These are phyloP conservation scores for Platorchestia sp. DNA, from an alignment of 1,140 invertebrate genomes.

Conservation along the genomic window DNA sequence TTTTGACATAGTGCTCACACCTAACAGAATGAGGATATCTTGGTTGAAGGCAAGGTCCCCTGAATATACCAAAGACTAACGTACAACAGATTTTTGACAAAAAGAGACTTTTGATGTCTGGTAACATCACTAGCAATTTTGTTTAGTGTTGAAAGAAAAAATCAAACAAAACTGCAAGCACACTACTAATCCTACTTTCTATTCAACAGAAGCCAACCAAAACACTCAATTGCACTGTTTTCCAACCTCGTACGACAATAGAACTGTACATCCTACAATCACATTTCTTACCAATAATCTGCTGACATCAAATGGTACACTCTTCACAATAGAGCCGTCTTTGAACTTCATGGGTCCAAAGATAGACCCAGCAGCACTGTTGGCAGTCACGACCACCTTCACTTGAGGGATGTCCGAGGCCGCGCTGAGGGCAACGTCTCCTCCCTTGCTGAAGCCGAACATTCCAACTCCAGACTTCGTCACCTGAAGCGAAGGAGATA, in stretches of 20 bases:
- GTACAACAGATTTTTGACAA: too few species aligned
- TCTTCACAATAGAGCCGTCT: neutral
- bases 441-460: slow-evolving; percentile 31
- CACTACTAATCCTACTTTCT: neutral
- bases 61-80: too few species aligned
- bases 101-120: too few species aligned
- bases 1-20: too few species aligned
- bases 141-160: too few species aligned
- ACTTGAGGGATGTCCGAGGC: slow-evolving; percentile 30
- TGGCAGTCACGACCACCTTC: slow-evolving; percentile 15
- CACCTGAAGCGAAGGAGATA: too few species aligned
- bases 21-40: too few species aligned
- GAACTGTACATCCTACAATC: neutral
- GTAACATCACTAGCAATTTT: too few species aligned
- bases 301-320: neutral
- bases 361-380: neutral
- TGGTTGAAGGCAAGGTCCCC: too few species aligned
- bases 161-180: neutral
- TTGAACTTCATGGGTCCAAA: slow-evolving; percentile 32
- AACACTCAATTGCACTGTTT: neutral
- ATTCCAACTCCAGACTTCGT: slow-evolving; percentile 28
- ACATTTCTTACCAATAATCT: neutral
- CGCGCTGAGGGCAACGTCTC: slow-evolving; percentile 21
- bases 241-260: neutral
- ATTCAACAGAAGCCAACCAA: neutral